These are phyloP conservation scores for Gallinago jamesoni DNA, from an alignment of 2,113 vertebrate species.

Conservation along the genomic window DNA sequence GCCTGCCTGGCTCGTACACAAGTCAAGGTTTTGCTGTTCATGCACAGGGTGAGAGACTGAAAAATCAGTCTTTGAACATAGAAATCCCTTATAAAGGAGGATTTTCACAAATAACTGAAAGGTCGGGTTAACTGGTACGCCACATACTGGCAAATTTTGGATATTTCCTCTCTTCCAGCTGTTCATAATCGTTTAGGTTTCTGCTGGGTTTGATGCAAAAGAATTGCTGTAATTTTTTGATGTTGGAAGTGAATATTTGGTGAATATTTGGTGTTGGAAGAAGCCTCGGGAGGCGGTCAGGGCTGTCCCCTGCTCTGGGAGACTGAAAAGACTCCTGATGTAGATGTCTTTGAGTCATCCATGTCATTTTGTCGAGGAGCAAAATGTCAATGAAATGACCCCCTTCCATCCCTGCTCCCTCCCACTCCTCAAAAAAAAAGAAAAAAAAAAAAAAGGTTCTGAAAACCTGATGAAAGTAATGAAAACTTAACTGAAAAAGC, in stretches of 20 bases:
- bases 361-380: not conserved
- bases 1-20: not conserved
- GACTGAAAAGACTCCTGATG: not conserved
- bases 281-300: rapidly evolving
- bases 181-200: not conserved
- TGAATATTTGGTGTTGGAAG: not conserved
- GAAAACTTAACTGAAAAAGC: not conserved
- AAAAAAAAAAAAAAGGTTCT: not conserved
- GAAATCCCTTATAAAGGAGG: not conserved
- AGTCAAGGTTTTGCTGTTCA: not conserved
- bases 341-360: not conserved
- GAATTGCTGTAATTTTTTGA: not conserved
- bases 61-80: rapidly evolving
- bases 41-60: not conserved
- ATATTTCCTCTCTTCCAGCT: not conserved
- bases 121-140: rapidly evolving
- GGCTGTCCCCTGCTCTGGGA: not conserved
- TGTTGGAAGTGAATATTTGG: not conserved
- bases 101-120: not conserved
- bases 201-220: not conserved
- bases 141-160: rapidly evolving
- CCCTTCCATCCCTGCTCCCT: not conserved
- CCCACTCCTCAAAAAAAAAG: not conserved
- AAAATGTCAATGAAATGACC: not conserved
- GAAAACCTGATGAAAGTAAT: not conserved